Conservation (phyloP, 2,888 invertebrate species). For the Agrotis exclamationis region DNA sequence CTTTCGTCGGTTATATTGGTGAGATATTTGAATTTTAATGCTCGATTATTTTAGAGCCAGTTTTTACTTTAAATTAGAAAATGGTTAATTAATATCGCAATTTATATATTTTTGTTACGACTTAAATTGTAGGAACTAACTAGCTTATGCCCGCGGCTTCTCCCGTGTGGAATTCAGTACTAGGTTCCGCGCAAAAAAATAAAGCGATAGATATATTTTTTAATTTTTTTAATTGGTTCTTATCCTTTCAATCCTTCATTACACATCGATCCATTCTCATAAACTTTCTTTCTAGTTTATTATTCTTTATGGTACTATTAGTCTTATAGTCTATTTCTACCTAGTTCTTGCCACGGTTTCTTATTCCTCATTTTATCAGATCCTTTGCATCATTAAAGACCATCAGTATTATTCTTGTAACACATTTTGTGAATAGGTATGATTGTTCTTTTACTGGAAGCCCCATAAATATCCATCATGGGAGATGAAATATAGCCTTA, state of each 20-base stretch:
- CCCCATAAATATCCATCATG: conserved; percentile 50
- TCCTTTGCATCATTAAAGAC: background rate
- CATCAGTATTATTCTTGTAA: conserved; percentile 10
- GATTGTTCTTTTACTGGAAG: conserved; percentile 29
- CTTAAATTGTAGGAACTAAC: too few relatives aligned
- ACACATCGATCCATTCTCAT: too few relatives aligned
- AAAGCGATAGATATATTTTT: too few relatives aligned
- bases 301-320: too few relatives aligned
- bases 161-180: too few relatives aligned
- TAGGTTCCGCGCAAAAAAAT: too few relatives aligned
- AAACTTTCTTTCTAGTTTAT: too few relatives aligned
- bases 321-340: too few relatives aligned
- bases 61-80: background rate
- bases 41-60: background rate
- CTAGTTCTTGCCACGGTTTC: background rate
- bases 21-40: background rate
- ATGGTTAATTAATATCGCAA: background rate
- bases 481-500: conserved; percentile 43
- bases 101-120: too few relatives aligned
- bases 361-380: background rate
- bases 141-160: too few relatives aligned
- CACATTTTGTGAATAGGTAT: conserved; percentile 44
- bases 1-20: background rate
- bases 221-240: too few relatives aligned
- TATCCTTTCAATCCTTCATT: too few relatives aligned